Base-by-base conservation (phyloP, 2,797 vertebrate genomes). In the Pangasius krempfi region DNA sequence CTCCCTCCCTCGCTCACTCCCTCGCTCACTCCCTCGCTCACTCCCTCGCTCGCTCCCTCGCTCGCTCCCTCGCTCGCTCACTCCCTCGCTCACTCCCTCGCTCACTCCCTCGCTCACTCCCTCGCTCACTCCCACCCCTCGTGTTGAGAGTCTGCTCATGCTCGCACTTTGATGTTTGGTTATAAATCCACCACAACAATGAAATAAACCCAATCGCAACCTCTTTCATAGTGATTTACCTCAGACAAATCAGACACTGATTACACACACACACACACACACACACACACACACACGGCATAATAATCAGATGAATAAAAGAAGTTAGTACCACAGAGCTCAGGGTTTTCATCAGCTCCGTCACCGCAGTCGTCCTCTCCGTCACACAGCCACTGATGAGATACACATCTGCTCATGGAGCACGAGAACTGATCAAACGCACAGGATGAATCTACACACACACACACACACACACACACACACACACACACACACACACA, bases 381-480 rank as follows among this genome's bases (percentile, higher is more conserved):
- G 2, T 99, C 98, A 85, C 98, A 99, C 58, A 97, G 94, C 98
- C 98, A 99, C 78, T 98, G 98, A 88, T 96, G 98, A 81, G 98
- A 98, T 68, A 99, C 99, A 93, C 98, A 99, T 90, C 98, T 99
- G 91, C 97, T 96, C 90, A 97, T 96, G n/a, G 98, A 98, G 94
- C 98, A 99, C 89, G 98, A 97, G 88, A 99, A 99, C 37, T 99
- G 98, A 92, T 98, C 98, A 98, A 98, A 99, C 0, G 98, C 94
- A 91, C 98, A 99, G 8, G 98, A 98, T 0, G 98, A 98, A 94
- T 98, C 98, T 99, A 91, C 83, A 40, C 73, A 91, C 83, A 40
- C 73, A 91, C 83, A 40, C 73, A 91, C 83, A 40, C 73, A 76
- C 68, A 56, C 66, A 56, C n/a, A 50, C 81, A 84, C 60, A 72